phyloP scores from a whole-genome alignment of 2,797 vertebrate genomes.

The Enteromius trimaculatus region DNA sequence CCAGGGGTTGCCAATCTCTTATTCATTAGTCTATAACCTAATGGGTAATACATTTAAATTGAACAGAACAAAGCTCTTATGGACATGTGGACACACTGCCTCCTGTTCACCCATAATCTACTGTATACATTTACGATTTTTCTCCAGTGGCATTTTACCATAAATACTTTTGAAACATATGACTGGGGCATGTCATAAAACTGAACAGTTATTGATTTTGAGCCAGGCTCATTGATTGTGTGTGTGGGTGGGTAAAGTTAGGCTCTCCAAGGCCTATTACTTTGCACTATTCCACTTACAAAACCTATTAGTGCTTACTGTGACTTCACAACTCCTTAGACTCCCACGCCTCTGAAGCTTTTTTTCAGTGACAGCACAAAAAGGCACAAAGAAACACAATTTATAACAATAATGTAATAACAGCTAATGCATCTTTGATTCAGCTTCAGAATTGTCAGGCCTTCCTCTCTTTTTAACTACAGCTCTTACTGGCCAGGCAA shows the following conservation, averaged over 20 bases:
- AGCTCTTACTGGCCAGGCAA: conserved; percentile 63
- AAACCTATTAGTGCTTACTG: conserved; percentile 38
- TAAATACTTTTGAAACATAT: conserved; percentile 29
- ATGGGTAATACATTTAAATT: conserved; percentile 30
- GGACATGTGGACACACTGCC: not conserved
- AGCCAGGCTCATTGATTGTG: conserved; percentile 38
- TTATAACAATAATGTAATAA: not conserved
- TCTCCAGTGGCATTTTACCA: conserved; percentile 22
- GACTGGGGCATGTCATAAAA: conserved; percentile 25
- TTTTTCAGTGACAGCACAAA: not conserved
- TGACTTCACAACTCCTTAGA: not conserved
- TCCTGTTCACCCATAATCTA: not conserved
- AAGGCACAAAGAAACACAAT: not conserved
- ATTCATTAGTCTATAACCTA: conserved; percentile 47
- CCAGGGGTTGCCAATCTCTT: conserved; percentile 34
- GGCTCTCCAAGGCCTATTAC: conserved; percentile 28
- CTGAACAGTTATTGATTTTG: conserved; percentile 38
- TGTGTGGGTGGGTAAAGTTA: conserved; percentile 24
- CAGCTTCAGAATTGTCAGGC: not conserved
- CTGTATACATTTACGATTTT: not conserved
- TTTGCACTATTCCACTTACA: conserved; percentile 29
- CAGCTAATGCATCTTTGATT: not conserved
- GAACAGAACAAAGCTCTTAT: conserved; percentile 33
- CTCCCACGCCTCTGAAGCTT: not conserved
- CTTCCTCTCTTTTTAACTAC: conserved; percentile 56